Evolutionary conservation across 1,140 invertebrate species (phyloP), one percentile per base, ranked within the genome.

Genomic region (Pseudomyrmex sp.): DNA sequence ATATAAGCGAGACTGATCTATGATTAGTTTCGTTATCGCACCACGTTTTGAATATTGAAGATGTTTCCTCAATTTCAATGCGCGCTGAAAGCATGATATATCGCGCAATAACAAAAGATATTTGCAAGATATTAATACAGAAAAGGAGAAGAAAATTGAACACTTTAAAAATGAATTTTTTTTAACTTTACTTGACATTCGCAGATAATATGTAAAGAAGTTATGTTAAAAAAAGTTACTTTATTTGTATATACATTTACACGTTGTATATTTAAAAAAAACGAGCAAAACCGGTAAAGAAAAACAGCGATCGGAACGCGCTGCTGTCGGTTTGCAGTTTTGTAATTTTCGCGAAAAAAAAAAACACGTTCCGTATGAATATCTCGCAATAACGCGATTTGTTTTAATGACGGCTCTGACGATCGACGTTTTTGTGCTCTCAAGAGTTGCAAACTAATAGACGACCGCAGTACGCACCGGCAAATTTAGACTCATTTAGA

Each of bases 401-500:
- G 35, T 35, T 35, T 35, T 35, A 35, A 35, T 35, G 35, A 35
- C 35, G 35, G 4, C 35, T 35, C 35, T 35, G 5, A 35, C 35
- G 35, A 35, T 35, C 35, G 35, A 35, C 35, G 35, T 35, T 35
- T 35, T 35, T 35, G 35, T 35, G 35, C 35, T 9, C 13, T 56
- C n/a, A 35, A 72, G n/a, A 72, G n/a, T 59, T 13, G 35, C 35
- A 13, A 58, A 13, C 12, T 46, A 13, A 50, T 10, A 48, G 35
- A n/a, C 26, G 26, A 52, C 18, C 18, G 2, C 4, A 10, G 26
- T 4, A 12, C n/a, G 13, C 50, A 26, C 4, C 20, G 12, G 10
- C 62, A 75, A 74, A 75, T 63, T 75, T 62, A 62, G 13, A 48
- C 35, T 62, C 10, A 52, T 3, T 70, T n/a, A 13, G 8, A 35